Evolutionary conservation across 2,113 vertebrate species (phyloP), one percentile per base, ranked within the genome.

Genomic region (Parus major): DNA sequence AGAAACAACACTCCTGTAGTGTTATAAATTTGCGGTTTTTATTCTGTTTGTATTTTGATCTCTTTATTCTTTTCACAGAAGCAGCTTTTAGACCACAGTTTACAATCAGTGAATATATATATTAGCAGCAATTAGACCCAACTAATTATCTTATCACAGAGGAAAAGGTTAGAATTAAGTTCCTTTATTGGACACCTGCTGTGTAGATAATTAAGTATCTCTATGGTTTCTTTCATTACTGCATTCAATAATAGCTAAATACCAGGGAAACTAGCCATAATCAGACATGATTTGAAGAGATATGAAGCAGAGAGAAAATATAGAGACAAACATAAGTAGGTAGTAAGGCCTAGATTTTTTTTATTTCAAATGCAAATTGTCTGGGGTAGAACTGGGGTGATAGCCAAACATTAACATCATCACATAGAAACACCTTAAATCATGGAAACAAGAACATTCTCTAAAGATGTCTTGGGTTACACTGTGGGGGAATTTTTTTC

Each of bases 141-240:
- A 95, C 94, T 98, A 98, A 98, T 98, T 98, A 98, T 98, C 96
- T 98, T 98, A 98, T 98, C 96, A 98, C 91, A 96, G 96, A 98
- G 94, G 95, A 96, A 97, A 98, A 98, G 96, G 98, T 98, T 97
- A 98, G 94, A 97, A 97, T 97, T 97, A 97, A 98, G 90, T 95
- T 97, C 97, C 85, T 97, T 96, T 96, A 98, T 93, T 97, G 97
- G 97, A 97, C 93, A 97, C 98, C 97, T 88, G 95, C 97, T 97
- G 98, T 93, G 97, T 95, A 91, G 96, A 98, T 98, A 98, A 98
- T 98, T 98, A 98, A 98, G 94, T 97, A 96, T 97, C 98, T 97
- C 96, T 96, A 97, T 96, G 97, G 87, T 86, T 98, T 98, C 96
- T 97, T 98, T 98, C 97, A 97, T 98, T 98, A 97, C 82, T 96